A percentile compares a stretch with the other conserved stretches of the same genome.
phyloP scores from a whole-genome alignment of 2,888 invertebrate genomes.

The Linyphia triangularis region DNA sequence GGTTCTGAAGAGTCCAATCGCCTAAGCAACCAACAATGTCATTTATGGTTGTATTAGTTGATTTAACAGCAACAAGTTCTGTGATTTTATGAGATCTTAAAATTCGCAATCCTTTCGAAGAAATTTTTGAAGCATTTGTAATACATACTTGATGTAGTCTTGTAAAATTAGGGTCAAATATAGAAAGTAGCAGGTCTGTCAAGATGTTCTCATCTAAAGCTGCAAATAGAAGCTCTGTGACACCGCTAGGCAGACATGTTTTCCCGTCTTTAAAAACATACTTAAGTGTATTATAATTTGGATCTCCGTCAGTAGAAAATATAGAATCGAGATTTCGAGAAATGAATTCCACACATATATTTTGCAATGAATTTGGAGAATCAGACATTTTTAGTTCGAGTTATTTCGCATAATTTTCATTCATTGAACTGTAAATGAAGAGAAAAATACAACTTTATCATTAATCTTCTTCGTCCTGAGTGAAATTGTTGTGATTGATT shows the following conservation, averaged over 20 bases:
- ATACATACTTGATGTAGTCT: conserved; percentile 83
- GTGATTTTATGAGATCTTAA: conserved; percentile 84
- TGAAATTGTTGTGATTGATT: no score
- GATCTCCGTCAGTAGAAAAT: conserved; percentile 29
- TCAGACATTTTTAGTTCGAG: conserved; percentile 60
- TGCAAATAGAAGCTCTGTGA: conserved; percentile 83
- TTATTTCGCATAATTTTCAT: neutral
- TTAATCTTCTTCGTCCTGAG: no score
- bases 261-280: conserved; percentile 55
- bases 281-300: conserved; percentile 41
- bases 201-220: conserved; percentile 83
- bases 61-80: conserved; percentile 83
- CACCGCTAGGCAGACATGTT: conserved; percentile 38
- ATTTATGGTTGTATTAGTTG: conserved; percentile 83
- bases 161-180: conserved; percentile 84
- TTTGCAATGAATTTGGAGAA: conserved; percentile 59
- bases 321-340: conserved; percentile 51
- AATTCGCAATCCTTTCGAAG: conserved; percentile 83
- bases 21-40: conserved; percentile 85
- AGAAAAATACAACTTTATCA: no score
- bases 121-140: conserved; percentile 83
- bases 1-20: conserved; percentile 84
- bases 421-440: no score
- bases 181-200: conserved; percentile 83
- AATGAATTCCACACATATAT: conserved; percentile 64